Evolutionary conservation across 2,113 vertebrate genomes (phyloP), one percentile per base, ranked within the genome.

Genomic region (Pavo muticus): DNA sequence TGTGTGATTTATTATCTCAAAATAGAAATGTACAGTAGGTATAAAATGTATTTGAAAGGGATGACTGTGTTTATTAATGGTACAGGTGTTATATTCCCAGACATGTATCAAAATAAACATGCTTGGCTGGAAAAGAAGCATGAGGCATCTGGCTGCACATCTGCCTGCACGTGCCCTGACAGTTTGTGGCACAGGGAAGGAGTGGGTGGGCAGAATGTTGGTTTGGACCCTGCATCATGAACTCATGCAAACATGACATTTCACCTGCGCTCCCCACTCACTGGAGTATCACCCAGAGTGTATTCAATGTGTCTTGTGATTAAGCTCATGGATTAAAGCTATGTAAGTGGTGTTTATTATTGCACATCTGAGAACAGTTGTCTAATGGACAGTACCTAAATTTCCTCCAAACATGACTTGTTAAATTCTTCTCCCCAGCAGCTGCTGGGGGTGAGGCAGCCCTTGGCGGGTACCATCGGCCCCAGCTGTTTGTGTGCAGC

Each of bases 1-100:
- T 6, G 0, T 88, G 61, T 96, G 85, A 96, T 96, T 93, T 96
- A 96, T 95, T 95, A 85, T 90, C 84, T 89, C 57, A 63, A 86
- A 95, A 91, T 81, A 95, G 92, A 96, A 90, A 89, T 6, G 60
- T 77, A 84, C 45, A 27, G 63, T 73, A 76, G n/a, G 54, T 73
- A 95, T 85, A 86, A 94, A 89, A 89, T 76, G 44, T 54, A 60
- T 95, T 74, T 93, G 70, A 92, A 91, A 95, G 63, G 68, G 68
- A 84, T 85, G 92, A 27, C 80, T 93, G 57, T 91, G 81, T 94
- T 91, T 94, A 81, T 91, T 94, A 73, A 65, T 60, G 30, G 57
- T 84, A 73, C 54, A 88, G 48, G 76, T 90, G 87, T 91, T 54
- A 74, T 59, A 90, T 72, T 87, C 57, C 86, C 63, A 95, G 80